Evolutionary conservation across 2,113 vertebrate genomes (phyloP).

Genomic region (Bos indicus): DNA sequence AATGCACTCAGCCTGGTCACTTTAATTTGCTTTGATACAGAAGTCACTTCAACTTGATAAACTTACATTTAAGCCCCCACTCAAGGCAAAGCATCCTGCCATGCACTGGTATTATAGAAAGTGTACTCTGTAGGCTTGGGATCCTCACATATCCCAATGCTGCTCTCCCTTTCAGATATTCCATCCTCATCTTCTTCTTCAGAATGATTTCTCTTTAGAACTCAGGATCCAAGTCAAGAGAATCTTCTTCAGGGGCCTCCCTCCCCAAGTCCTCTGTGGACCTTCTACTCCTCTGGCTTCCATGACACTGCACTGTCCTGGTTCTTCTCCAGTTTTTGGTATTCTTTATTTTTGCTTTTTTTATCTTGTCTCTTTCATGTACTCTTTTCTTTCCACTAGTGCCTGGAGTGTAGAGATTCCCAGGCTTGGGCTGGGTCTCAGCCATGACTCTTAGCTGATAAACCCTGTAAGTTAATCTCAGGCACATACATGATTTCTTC

Average conservation of each 20-base stretch:
- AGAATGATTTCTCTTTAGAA: not conserved
- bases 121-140: not conserved
- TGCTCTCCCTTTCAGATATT: not conserved
- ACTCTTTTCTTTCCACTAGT: not conserved
- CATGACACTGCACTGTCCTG: not conserved
- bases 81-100: not conserved
- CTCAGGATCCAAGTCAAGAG: not conserved
- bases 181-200: not conserved
- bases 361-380: not conserved
- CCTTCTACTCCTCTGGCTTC: not conserved
- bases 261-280: not conserved
- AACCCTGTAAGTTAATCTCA: not conserved
- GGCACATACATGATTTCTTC: not conserved
- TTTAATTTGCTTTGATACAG: not conserved
- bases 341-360: not conserved
- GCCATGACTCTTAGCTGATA: not conserved
- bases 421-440: not conserved
- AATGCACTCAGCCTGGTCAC: not conserved
- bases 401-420: not conserved
- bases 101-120: not conserved
- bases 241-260: not conserved
- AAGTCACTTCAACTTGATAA: not conserved
- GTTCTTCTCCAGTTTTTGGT: not conserved
- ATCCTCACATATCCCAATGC: not conserved
- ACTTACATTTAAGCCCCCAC: not conserved